Evolutionary conservation across 1,140 invertebrate genomes (phyloP), one percentile per base, ranked within the genome.

Genomic region (Danaus melanippus): DNA sequence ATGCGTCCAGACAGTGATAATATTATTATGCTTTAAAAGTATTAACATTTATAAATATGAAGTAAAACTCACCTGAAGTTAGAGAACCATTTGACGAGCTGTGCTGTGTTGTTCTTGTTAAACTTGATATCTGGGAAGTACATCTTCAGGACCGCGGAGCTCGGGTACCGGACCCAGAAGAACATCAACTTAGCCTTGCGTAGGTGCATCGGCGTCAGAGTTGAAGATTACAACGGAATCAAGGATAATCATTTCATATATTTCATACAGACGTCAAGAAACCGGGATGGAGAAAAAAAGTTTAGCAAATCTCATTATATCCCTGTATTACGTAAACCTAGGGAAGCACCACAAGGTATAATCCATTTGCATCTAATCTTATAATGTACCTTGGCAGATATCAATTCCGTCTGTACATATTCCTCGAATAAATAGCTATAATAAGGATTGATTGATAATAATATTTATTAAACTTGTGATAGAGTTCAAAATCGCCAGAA

Each of bases 111-210:
- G 91, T 99, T 99, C 90, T 99, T 99, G 92, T 99, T 99, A 91
- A 99, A 99, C 86, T 97, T 98, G 88, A 99, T 99, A 90, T 99
- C 98, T 10, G 98, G 98, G 91, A 99, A 99, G 91, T 98, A 99
- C 92, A 97, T 98, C 91, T 99, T 99, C 77, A 99, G 93, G 63
- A 99, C 95, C 70, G 96, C 93, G 46, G 98, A 99, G 86, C 95
- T 98, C 43, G 98, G 98, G 89, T 99, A 99, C 70, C 98, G 92
- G 64, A 98, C 97, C 94, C 97, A 99, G 93, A 99, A 99, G 93
- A 99, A 99, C 98, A 99, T 99, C 88, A 99, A 91, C 90, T 99
- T 99, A 48, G 98, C 98, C 88, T 99, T 99, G 76, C 98, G 92
- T 78, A 99, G 93, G 91, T 99, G 98, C 96, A 99, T 99, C 73